A percentile compares a stretch with the other conserved stretches of the same genome.
phyloP scores from a whole-genome alignment of 2,797 vertebrate species.

The Lutjanus campechanus region DNA sequence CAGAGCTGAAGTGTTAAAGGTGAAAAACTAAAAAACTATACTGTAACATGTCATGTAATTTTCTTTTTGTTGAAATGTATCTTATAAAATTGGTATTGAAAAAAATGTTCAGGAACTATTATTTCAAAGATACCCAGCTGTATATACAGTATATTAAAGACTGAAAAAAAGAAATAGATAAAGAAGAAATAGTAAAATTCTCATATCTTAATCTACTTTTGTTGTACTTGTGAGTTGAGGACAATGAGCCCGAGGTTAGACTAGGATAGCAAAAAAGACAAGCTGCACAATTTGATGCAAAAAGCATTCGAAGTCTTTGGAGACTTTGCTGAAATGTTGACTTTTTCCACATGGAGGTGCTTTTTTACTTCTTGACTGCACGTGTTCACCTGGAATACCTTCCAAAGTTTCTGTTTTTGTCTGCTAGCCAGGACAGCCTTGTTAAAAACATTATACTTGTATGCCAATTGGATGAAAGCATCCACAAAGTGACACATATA shows the following conservation, averaged over 20 bases:
- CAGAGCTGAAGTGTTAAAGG: too few species aligned
- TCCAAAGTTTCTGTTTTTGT: neutral
- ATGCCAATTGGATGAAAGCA: neutral
- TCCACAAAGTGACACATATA: neutral
- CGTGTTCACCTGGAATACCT: neutral
- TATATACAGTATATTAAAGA: neutral
- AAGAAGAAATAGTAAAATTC: neutral
- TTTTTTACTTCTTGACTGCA: slow-evolving; percentile 1
- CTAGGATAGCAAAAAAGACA: neutral
- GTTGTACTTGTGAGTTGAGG: neutral
- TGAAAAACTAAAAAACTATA: too few species aligned
- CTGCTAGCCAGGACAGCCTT: neutral
- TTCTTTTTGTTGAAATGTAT: too few species aligned
- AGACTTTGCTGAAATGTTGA: neutral
- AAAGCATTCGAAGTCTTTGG: neutral
- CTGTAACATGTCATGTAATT: too few species aligned
- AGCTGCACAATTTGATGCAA: neutral
- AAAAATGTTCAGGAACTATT: too few species aligned
- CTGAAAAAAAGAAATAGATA: neutral
- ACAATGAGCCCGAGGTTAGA: neutral
- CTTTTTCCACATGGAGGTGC: neutral
- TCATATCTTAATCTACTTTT: neutral
- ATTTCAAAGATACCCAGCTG: too few species aligned
- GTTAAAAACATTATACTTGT: neutral
- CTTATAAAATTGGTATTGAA: too few species aligned